Base-by-base conservation (phyloP, 2,797 vertebrate genomes). In the Ispidina picta region DNA sequence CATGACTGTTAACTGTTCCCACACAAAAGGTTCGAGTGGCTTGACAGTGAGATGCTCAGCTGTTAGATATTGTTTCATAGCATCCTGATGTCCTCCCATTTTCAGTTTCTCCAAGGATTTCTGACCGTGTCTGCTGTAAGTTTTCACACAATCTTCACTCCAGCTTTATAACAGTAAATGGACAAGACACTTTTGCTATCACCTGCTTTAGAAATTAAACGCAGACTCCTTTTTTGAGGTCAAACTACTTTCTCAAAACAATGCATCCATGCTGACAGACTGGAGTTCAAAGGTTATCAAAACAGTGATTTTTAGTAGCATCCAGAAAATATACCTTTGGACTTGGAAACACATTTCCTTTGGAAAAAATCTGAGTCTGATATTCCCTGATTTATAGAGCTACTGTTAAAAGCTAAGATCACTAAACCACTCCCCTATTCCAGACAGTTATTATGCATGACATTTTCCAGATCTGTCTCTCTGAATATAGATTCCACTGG, bases 201-300 rank as follows among this genome's bases (percentile, higher is more conserved):
- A 26, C 31, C 37, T 72, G 37, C 81, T 76, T 84, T 52, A 71
- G 81, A 89, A 87, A 66, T 60, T 33, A 59, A 88, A 80, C 44
- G 64, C 10, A 11, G n/a, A 21, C 69, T 73, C n/a, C 18, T 64
- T 82, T 82, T 86, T 25, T 60, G 62, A 80, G 56, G 59, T 60
- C 65, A 76, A 18, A 28, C n/a, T 59, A 19, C 26, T 63, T 58
- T 55, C 20, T 52, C 16, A 21, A 76, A 79, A 37, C 59, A 46
- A 72, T 29, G 56, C 5, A 51, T 3, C 2, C 12, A 56, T 12
- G 31, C 37, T 39, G 58, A 58, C 3, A 56, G 72, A 55, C 19
- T n/a, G 15, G 22, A 81, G 28, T 33, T 60, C 49, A 51, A 64
- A 68, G 37, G 31, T 41, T 68, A 63, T 8, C n/a, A 65, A 55